These are phyloP conservation scores for Pseudococcus jackbeardsleyi DNA, from an alignment of 2,888 invertebrate species.

Conservation along the genomic window DNA sequence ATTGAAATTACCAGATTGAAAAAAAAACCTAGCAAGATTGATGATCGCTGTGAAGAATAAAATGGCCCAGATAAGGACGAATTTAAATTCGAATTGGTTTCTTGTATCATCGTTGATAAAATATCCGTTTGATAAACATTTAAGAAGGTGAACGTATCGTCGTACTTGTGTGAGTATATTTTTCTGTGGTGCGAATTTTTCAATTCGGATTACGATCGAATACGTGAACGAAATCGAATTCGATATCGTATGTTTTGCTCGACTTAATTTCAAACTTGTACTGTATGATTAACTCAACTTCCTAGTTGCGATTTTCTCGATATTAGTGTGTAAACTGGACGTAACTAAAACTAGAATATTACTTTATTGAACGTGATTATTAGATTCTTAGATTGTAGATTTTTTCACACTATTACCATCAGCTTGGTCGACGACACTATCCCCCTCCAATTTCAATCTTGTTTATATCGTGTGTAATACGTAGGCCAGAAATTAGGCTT, in stretches of 20 bases:
- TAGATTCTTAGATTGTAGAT: neutral
- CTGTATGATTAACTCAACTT: neutral
- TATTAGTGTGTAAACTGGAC: neutral
- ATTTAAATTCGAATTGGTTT: neutral
- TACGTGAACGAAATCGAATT: constrained; percentile 24
- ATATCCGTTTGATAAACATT: constrained; percentile 16
- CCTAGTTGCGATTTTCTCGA: neutral
- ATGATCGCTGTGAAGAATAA: neutral
- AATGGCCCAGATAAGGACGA: neutral
- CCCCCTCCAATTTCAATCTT: constrained; percentile 20
- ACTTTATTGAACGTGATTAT: constrained; percentile 30
- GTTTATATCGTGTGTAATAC: constrained; percentile 42
- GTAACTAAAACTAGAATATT: neutral
- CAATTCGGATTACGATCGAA: neutral
- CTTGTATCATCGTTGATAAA: constrained; percentile 33
- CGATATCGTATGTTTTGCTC: neutral
- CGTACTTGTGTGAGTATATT: neutral
- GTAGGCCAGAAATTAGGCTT: constrained; percentile 44
- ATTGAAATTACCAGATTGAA: neutral
- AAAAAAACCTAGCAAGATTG: constrained; percentile 9
- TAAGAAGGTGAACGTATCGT: constrained; percentile 16
- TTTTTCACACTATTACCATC: constrained; percentile 35
- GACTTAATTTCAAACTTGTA: constrained; percentile 13
- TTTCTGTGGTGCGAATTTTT: constrained; percentile 33
- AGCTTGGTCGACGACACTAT: constrained; percentile 7